These are phyloP conservation scores for Sardina pilchardus DNA, from an alignment of 2,113 vertebrate species.

Conservation along the genomic window DNA sequence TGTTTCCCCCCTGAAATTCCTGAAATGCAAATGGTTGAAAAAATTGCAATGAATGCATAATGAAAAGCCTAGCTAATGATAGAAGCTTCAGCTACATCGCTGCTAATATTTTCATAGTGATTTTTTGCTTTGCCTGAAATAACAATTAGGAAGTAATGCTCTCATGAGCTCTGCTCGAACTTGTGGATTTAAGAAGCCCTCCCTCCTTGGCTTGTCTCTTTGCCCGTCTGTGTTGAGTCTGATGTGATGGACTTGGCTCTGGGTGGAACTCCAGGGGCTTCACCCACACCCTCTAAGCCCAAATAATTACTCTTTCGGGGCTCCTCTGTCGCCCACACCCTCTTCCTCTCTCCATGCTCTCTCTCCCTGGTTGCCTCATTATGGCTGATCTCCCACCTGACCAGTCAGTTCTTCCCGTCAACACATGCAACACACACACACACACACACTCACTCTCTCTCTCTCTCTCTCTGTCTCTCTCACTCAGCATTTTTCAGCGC, in stretches of 20 bases:
- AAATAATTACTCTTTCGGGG: slow-evolving; percentile 70
- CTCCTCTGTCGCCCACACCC: slow-evolving; percentile 43
- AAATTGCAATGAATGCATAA: neutral
- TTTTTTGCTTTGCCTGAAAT: neutral
- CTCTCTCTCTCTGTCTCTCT: neutral
- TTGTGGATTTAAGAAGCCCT: neutral
- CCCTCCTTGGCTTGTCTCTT: neutral
- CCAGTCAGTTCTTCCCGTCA: slow-evolving; percentile 54
- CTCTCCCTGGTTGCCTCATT: slow-evolving; percentile 62
- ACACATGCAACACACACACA: slow-evolving; percentile 7
- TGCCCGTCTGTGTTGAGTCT: neutral
- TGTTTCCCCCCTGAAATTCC: neutral
- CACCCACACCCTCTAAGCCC: slow-evolving; percentile 62
- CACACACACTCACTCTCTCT: slow-evolving; percentile 42
- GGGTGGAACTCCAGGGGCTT: slow-evolving; percentile 52
- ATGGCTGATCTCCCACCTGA: slow-evolving; percentile 65
- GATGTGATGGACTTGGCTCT: neutral
- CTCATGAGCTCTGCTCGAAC: neutral
- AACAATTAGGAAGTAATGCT: neutral
- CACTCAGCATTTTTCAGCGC: slow-evolving; percentile 61
- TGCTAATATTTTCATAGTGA: neutral
- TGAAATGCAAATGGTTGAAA: neutral
- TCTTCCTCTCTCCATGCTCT: slow-evolving; percentile 22
- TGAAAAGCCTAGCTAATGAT: slow-evolving; percentile 2
- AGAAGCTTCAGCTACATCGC: neutral